Percentiles rank a stretch among this genome's conserved stretches.
These are phyloP conservation scores for Gastracanthus pulcherrimus DNA, from an alignment of 2,888 invertebrate genomes.

Conservation along the genomic window DNA sequence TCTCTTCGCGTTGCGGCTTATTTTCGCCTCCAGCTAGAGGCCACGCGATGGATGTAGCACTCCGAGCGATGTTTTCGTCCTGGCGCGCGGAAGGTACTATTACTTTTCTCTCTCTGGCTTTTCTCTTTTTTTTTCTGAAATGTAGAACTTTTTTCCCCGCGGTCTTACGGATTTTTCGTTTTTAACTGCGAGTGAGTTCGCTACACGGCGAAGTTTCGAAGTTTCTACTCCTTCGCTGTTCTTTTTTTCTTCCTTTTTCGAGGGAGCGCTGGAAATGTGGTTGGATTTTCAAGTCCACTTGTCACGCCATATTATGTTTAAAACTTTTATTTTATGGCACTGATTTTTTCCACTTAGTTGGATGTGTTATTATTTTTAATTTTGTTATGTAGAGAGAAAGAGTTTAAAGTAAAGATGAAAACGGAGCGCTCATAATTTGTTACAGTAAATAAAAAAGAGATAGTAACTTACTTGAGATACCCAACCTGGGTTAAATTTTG, in stretches of 20 bases:
- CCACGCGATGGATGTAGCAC: constrained; percentile 30
- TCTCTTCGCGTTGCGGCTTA: constrained; percentile 4
- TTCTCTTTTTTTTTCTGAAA: neutral
- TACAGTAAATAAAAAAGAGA: neutral
- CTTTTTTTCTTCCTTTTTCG: neutral
- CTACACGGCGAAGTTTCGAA: neutral
- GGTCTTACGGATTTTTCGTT: neutral
- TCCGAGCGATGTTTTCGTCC: constrained; percentile 28
- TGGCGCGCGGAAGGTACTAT: neutral
- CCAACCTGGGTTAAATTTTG: too few relatives aligned
- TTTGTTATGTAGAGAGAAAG: neutral
- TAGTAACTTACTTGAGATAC: too few relatives aligned
- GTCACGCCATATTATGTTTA: neutral
- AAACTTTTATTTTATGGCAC: neutral
- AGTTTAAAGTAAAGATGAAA: too few relatives aligned
- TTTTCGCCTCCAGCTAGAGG: constrained; percentile 31
- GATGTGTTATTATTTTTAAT: neutral
- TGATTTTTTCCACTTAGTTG: neutral
- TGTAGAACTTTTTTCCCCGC: constrained; percentile 21
- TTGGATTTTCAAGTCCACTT: neutral
- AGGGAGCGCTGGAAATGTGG: too few relatives aligned
- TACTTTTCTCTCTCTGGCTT: neutral
- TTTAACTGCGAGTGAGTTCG: neutral
- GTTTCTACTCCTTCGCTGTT: neutral
- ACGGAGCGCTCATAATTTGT: neutral